phyloP scores from a whole-genome alignment of 1,140 invertebrate species.

The Nilaparvata lugens region DNA sequence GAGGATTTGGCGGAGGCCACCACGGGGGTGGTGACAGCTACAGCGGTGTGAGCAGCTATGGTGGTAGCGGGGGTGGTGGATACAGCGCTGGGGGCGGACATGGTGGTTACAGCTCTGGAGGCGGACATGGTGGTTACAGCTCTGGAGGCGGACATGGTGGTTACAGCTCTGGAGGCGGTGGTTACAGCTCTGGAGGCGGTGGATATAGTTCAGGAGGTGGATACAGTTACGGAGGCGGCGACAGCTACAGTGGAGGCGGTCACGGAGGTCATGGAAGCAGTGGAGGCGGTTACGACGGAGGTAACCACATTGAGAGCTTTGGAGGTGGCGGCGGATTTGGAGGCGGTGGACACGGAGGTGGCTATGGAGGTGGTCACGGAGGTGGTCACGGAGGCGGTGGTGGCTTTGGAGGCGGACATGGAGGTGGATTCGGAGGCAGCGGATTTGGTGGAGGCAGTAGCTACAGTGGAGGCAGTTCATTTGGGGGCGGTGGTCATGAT shows the following conservation, averaged over 20 bases:
- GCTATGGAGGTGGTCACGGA: not conserved
- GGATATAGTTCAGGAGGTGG: not conserved
- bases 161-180: constrained; percentile 2
- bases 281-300: not conserved
- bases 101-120: not conserved
- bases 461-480: not conserved
- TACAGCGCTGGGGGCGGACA: not conserved
- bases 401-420: not conserved
- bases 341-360: not conserved
- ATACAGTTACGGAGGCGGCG: not conserved
- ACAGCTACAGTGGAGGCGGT: not conserved
- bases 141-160: no score
- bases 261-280: not conserved
- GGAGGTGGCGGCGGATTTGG: not conserved
- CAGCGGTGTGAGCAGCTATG: not conserved
- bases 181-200: not conserved
- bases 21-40: constrained; percentile 6
- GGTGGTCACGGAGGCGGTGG: not conserved
- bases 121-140: not conserved
- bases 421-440: not conserved
- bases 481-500: no score
- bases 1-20: not conserved
- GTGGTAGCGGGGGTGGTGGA: not conserved
- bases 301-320: not conserved
- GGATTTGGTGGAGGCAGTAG: not conserved